Base-by-base conservation (phyloP, 2,113 vertebrate genomes). In the Pavo muticus region DNA sequence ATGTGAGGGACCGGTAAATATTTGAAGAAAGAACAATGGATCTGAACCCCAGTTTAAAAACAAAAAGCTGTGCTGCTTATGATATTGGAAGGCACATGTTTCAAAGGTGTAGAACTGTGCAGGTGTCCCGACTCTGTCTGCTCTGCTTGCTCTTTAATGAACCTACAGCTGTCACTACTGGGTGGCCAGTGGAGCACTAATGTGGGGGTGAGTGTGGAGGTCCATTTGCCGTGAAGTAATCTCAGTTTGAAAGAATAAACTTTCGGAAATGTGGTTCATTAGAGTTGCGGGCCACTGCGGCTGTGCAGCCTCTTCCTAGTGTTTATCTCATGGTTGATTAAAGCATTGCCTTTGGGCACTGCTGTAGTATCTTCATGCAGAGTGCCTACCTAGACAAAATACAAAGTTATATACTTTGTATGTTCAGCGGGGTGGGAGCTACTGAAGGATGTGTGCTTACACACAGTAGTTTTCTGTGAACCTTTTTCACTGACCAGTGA, bases 141-240 rank as follows among this genome's bases (percentile, higher is more conserved):
- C n/a, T 84, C 11, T 68, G 44, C 21, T 39, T 82, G 29, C 0
- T 0, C 19, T 47, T 76, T n/a, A 44, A 6, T 76, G 40, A 40
- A 27, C 25, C 50, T 82, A 32, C 4, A 57, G 13, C 79, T 57
- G 25, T 72, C 54, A 44, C 69, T 48, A 18, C 25, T 80, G 60
- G 4, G 37, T 90, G 79, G 48, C 35, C 14, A 19, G 1, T 61
- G 47, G 16, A n/a, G 19, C 14, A 2, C 35, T 64, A 12, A 14
- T 30, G 7, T 44, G 35, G 39, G 11, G 47, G 10, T 70, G 40
- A 76, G 7, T 61, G 19, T 19, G 3, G 56, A 40, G 37, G n/a
- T 80, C 50, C 9, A 14, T 32, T 40, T 59, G 30, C 76, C 63
- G 42, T 63, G n/a, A 80, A 65, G 21, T 52, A 40, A 39, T 37